Evolutionary conservation across 2,888 invertebrate species (phyloP), one percentile per base, ranked within the genome.

Genomic region (Pristionchus fissidentatus): DNA sequence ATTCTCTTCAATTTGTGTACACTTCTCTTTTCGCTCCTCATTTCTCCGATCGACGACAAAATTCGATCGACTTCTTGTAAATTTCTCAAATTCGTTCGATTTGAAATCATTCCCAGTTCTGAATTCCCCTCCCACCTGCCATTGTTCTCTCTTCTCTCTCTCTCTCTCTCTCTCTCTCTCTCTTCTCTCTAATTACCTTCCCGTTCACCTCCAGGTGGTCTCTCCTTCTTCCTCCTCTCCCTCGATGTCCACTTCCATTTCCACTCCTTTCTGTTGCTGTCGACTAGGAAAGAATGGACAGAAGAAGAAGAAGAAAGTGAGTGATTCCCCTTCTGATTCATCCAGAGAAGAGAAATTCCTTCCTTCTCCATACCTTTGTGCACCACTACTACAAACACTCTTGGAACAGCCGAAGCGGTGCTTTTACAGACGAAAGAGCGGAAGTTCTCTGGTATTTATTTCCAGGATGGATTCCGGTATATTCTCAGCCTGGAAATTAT

Each of bases 291-390:
- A 62, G 62, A 62, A 62, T 32, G 62, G 62, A 62, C 62, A 62
- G 62, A 62, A 62, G 62, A 32, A 62, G 35, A 62, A 62, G 62
- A n/a, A n/a, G n/a, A 62, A 62, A 15, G 62, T 62, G 62, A 62
- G 62, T 62, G 62, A 32, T 62, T 62, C 62, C 15, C 35, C 62
- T 3, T 32, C 35, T 62, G 62, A 35, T 62, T 62, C 62, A 32
- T 62, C 4, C 29, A 29, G 7, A 29, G 19, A 15, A 3, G 15
- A n/a, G n/a, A n/a, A n/a, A 3, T 62, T 8, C 62, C 32, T 32
- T 35, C 26, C 29, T 15, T 26, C 19, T 29, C 8, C 62, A 15
- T 60, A 3, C 60, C 35, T 29, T 15, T 19, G 26, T 62, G 29
- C 62, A 32, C n/a, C 19, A 62, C 62, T 3, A 15, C 15, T 62